Base-by-base conservation (phyloP, 2,113 vertebrate genomes). In the Neogobius melanostomus region DNA sequence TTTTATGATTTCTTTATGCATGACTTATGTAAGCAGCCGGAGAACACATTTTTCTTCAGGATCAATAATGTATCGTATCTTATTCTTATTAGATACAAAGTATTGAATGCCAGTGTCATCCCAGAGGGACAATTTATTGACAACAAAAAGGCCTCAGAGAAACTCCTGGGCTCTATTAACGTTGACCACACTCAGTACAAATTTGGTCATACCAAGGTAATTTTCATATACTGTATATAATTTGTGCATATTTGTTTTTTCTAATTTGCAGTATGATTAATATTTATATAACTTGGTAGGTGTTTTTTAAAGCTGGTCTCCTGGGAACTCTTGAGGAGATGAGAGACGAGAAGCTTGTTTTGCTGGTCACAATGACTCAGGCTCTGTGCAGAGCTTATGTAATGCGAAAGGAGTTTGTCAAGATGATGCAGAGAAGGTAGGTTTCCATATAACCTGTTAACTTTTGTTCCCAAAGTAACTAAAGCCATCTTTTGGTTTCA, bases 351-450 rank as follows among this genome's bases (percentile, higher is more conserved):
- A 98, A 97, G 75, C 80, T 98, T 71, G 95, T 94, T 53, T 68
- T 90, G 73, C 90, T 99, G 80, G 96, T 99, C 72, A 99, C 96
- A 63, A 94, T 95, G 87, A 98, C 95, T 43, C 97, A 99, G 53
- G 97, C 95, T 14, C 72, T 96, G 11, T 95, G 95, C 85, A 93
- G 95, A 77, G 96, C 93, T 0, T 94, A 81, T 72, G 90, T 97
- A 43, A 94, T 93, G 94, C 95, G 96, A 0, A 60, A 70, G 0
- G 95, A 98, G 71, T 85, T 96, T 91, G 89, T 94, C 74, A 94
- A 89, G 77, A 97, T 96, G 95, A 94, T 96, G 70, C 94, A 93
- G 17, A 94, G 95, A 36, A 94, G 95, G 95, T 97, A 45, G 67
- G 52, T 4, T 52, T 1, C 51, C 7, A 51, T 3, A 48, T 42